Conservation (phyloP, 2,888 invertebrate species). For the Pammene aurita region DNA sequence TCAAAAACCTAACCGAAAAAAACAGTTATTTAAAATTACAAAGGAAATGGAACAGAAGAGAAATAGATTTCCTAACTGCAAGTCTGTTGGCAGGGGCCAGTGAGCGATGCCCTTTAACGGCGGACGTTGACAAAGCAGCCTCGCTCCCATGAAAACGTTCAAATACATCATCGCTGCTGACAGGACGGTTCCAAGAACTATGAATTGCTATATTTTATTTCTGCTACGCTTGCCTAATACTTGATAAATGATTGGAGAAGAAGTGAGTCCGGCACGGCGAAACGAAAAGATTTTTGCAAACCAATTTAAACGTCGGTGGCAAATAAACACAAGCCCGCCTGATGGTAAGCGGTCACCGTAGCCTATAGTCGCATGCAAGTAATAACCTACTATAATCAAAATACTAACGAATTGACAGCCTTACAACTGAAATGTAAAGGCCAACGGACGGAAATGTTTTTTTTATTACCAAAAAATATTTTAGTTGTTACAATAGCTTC, state of each 20-base stretch:
- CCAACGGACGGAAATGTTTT: too few species aligned
- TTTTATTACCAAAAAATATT: too few species aligned
- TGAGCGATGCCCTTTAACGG: conserved; percentile 79
- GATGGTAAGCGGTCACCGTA: too few species aligned
- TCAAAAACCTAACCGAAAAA: neutral
- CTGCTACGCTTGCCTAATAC: conserved; percentile 71
- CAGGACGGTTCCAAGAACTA: conserved; percentile 74
- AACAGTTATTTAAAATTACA: conserved; percentile 5
- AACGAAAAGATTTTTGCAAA: conserved; percentile 1
- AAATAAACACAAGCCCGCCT: too few species aligned
- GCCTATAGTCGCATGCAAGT: too few species aligned
- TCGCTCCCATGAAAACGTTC: conserved; percentile 79
- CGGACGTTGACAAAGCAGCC: conserved; percentile 81
- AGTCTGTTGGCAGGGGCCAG: conserved; percentile 45
- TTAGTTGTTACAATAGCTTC: too few species aligned
- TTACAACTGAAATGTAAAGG: too few species aligned
- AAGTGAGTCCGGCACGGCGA: conserved; percentile 40
- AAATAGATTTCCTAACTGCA: conserved; percentile 35
- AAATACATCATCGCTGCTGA: conserved; percentile 80
- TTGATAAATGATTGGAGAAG: conserved; percentile 74
- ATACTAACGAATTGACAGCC: too few species aligned
- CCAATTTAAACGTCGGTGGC: too few species aligned
- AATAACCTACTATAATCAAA: too few species aligned
- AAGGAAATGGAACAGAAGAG: conserved; percentile 24
- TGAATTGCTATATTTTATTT: conserved; percentile 81